These are phyloP conservation scores for Macropodus opercularis DNA, from an alignment of 2,797 vertebrate species.

Conservation along the genomic window DNA sequence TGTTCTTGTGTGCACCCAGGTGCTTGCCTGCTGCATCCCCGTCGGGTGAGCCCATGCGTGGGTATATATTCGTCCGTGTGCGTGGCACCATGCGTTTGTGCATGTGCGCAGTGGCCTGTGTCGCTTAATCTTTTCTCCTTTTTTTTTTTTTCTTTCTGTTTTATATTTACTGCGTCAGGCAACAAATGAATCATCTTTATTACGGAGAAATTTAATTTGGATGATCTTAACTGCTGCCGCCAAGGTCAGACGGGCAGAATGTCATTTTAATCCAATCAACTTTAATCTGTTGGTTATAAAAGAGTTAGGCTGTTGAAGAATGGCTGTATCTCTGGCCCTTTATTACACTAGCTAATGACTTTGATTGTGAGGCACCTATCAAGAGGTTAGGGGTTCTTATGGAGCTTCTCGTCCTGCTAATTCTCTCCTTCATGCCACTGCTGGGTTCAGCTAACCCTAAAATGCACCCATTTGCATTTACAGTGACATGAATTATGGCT, in stretches of 20 bases:
- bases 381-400: conserved; percentile 79
- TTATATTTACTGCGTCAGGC: conserved; percentile 84
- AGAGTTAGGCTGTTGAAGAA: conserved; percentile 86
- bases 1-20: conserved; percentile 22
- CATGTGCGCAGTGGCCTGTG: conserved; percentile 58
- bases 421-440: conserved; percentile 61
- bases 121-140: conserved; percentile 77
- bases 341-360: conserved; percentile 85
- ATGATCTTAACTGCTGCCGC: conserved; percentile 84
- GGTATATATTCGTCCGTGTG: conserved; percentile 14
- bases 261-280: conserved; percentile 88
- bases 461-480: background rate
- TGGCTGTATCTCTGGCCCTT: conserved; percentile 85
- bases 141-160: conserved; percentile 77
- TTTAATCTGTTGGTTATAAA: conserved; percentile 88
- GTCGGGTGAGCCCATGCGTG: conserved; percentile 15
- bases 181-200: conserved; percentile 88
- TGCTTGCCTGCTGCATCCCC: conserved; percentile 14
- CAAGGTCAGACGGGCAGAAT: conserved; percentile 87
- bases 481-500: background rate
- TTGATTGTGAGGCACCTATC: conserved; percentile 82
- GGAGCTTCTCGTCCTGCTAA: conserved; percentile 68
- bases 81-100: conserved; percentile 21
- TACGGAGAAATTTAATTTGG: conserved; percentile 86
- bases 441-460: conserved; percentile 56